Percentiles rank a stretch among this genome's conserved stretches.
Evolutionary conservation across 2,797 vertebrate species (phyloP).

Genomic region (Fringilla coelebs): DNA sequence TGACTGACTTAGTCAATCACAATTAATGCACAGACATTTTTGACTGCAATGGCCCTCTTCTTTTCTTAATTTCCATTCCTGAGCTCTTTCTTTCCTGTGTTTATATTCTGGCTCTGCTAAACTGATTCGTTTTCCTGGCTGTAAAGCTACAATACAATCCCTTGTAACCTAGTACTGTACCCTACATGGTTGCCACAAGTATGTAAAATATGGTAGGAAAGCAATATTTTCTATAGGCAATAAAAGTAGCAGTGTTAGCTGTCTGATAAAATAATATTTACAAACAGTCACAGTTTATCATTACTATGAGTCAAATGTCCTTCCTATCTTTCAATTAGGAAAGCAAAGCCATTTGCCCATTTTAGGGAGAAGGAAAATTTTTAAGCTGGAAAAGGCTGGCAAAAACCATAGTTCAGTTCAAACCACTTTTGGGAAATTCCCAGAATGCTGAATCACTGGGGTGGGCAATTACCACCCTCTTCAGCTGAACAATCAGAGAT

Average conservation of each 20-base stretch:
- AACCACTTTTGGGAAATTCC: background rate
- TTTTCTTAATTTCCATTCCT: background rate
- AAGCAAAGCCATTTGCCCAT: background rate
- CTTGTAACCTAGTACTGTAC: background rate
- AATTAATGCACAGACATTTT: background rate
- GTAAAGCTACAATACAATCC: background rate
- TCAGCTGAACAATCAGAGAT: constrained; percentile 2
- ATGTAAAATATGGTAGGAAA: background rate
- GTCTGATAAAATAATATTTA: background rate
- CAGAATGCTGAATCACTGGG: constrained; percentile 12
- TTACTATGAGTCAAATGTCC: background rate
- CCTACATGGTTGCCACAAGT: background rate
- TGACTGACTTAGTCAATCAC: background rate
- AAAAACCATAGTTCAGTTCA: background rate
- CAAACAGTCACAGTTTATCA: background rate
- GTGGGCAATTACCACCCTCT: constrained; percentile 6
- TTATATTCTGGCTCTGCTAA: background rate
- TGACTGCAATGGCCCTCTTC: background rate
- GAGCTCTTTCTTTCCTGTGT: background rate
- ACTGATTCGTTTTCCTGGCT: background rate
- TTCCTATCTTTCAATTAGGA: background rate
- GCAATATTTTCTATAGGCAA: background rate
- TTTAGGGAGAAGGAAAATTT: constrained; percentile 19
- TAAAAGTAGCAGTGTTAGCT: background rate
- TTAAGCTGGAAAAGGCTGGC: background rate